Percentiles rank a stretch among this genome's conserved stretches.
Evolutionary conservation across 2,113 vertebrate species (phyloP).

Genomic region (Oryzias melastigma): DNA sequence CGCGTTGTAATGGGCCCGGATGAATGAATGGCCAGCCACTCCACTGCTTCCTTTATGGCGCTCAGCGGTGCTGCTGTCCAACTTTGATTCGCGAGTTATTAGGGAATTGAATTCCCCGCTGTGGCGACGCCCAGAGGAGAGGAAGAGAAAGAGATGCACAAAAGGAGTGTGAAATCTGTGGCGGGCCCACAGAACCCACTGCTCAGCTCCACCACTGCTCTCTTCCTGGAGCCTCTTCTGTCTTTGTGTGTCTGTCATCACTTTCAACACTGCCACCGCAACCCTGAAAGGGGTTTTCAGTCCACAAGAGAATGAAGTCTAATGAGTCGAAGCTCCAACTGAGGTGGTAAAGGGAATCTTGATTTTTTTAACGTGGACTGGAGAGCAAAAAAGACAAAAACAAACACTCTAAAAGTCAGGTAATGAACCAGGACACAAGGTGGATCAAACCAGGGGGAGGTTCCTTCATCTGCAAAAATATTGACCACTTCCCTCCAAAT

Average conservation of each 20-base stretch:
- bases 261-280: conserved; percentile 12
- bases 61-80: conserved; percentile 68
- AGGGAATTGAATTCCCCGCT: conserved; percentile 65
- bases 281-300: conserved; percentile 1
- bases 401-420: not conserved
- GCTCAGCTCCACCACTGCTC: conserved; percentile 58
- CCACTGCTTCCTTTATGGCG: conserved; percentile 66
- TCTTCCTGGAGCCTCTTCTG: conserved; percentile 52
- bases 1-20: conserved; percentile 57
- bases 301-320: not conserved
- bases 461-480: conserved; percentile 65
- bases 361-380: not conserved
- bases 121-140: conserved; percentile 63
- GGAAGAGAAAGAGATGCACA: conserved; percentile 65
- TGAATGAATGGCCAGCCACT: conserved; percentile 67
- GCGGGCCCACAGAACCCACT: conserved; percentile 56
- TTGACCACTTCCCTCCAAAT: conserved; percentile 51
- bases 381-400: not conserved
- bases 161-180: conserved; percentile 71
- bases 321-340: not conserved
- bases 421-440: conserved; percentile 24
- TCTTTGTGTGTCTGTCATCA: conserved; percentile 48
- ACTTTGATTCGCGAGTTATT: conserved; percentile 76
- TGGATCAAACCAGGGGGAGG: conserved; percentile 38
- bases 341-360: not conserved